A percentile compares a stretch with the other conserved stretches of the same genome.
These are phyloP conservation scores for Perithous albicinctus DNA, from an alignment of 2,888 invertebrate genomes.

Conservation along the genomic window DNA sequence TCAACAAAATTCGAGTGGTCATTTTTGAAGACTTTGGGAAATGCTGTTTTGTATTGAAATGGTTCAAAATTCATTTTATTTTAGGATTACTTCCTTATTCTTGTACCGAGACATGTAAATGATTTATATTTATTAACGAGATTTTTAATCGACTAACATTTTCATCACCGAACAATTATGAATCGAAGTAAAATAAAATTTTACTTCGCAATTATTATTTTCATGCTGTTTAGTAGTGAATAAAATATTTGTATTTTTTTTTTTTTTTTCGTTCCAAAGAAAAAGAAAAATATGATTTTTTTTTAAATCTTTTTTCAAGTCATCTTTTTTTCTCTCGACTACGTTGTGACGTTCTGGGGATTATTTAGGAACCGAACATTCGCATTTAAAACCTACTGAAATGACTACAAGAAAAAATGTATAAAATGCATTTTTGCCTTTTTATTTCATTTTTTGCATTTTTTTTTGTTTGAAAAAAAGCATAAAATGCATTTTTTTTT, in stretches of 20 bases:
- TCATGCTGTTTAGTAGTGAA: neutral
- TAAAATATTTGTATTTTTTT: neutral
- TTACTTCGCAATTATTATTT: neutral
- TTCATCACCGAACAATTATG: neutral
- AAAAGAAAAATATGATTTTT: neutral
- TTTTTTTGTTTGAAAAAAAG: no score
- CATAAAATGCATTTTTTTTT: neutral
- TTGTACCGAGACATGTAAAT: conserved; percentile 20
- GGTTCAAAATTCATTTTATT: neutral
- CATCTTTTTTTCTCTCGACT: no score
- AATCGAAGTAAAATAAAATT: neutral
- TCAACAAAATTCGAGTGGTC: neutral
- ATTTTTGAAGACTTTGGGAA: neutral
- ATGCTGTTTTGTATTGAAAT: neutral
- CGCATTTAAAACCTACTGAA: neutral
- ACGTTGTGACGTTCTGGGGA: neutral
- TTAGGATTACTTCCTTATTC: neutral
- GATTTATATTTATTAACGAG: conserved; percentile 47
- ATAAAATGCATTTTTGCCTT: no score
- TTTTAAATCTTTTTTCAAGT: no score
- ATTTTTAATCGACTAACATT: conserved; percentile 12
- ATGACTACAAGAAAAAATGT: conserved; percentile 7
- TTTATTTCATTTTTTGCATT: no score
- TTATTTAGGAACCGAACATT: neutral
- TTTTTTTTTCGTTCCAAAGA: neutral